Evolutionary conservation across 2,113 vertebrate genomes (phyloP).

Genomic region (Tautogolabrus adspersus): DNA sequence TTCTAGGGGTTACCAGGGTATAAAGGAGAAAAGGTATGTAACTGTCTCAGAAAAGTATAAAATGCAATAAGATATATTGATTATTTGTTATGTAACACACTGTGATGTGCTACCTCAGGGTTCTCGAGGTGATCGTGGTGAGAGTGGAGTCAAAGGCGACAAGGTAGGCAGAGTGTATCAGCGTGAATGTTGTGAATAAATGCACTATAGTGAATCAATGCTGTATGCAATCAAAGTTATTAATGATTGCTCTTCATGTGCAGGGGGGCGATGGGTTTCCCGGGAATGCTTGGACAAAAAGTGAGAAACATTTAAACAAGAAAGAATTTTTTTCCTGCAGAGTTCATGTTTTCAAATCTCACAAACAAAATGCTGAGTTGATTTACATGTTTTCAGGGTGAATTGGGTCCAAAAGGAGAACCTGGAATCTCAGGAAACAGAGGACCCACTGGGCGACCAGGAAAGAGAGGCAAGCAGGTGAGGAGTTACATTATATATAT

Average conservation of each 20-base stretch:
- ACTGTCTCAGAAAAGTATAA: background rate
- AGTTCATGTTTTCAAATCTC: background rate
- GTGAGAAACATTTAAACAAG: slow-evolving; percentile 78
- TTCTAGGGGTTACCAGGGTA: slow-evolving; percentile 92
- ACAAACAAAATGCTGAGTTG: background rate
- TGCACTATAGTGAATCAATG: background rate
- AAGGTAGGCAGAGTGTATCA: slow-evolving; percentile 83
- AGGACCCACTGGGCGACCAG: slow-evolving; percentile 95
- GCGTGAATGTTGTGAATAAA: background rate
- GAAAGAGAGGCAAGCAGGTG: slow-evolving; percentile 98
- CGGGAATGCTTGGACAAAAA: slow-evolving; percentile 98
- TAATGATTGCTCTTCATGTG: slow-evolving; percentile 52
- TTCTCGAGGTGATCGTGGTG: slow-evolving; percentile 90
- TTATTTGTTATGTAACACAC: slow-evolving; percentile 1
- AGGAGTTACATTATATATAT: slow-evolving; percentile 16
- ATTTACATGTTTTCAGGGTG: slow-evolving; percentile 85
- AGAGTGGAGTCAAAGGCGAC: slow-evolving; percentile 91
- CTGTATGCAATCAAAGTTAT: background rate
- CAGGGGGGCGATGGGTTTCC: slow-evolving; percentile 93
- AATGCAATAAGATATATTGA: background rate
- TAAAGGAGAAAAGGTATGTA: slow-evolving; percentile 95
- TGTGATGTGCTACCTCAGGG: slow-evolving; percentile 83
- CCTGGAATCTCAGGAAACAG: slow-evolving; percentile 92
- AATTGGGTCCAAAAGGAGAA: slow-evolving; percentile 98
- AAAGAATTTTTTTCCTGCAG: background rate